A percentile compares a stretch with the other conserved stretches of the same genome.
Conservation (phyloP, 2,888 invertebrate species). For the Chromoteleia sp. region DNA sequence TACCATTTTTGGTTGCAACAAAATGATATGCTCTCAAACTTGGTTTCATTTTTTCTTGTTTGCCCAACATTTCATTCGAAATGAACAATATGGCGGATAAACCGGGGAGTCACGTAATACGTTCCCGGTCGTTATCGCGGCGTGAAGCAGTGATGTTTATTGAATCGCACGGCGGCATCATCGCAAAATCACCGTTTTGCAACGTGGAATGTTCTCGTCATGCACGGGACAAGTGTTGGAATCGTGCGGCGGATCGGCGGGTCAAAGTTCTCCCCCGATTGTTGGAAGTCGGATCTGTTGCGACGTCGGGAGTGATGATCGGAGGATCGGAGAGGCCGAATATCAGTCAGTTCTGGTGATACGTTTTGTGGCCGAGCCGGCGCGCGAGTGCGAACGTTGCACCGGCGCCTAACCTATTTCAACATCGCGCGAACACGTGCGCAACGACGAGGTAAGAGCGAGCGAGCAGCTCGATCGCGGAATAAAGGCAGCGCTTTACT, state of each 20-base stretch:
- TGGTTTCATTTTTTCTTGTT: too few relatives aligned
- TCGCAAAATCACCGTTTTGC: conserved; percentile 26
- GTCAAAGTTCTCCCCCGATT: conserved; percentile 51
- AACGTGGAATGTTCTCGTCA: conserved; percentile 49
- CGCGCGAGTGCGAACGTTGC: conserved; percentile 45
- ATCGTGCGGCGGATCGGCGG: conserved; percentile 50
- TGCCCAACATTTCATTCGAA: background rate
- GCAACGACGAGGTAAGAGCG: conserved; percentile 56
- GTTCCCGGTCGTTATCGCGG: conserved; percentile 54
- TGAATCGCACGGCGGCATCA: conserved; percentile 8
- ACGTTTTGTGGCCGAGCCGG: conserved; percentile 35
- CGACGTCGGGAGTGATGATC: conserved; percentile 26
- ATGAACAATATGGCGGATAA: conserved; percentile 60
- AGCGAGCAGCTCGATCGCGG: conserved; percentile 6
- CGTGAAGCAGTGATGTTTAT: conserved; percentile 49
- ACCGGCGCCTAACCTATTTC: conserved; percentile 57
- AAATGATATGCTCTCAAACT: too few relatives aligned
- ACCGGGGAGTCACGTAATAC: conserved; percentile 51
- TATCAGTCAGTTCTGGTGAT: conserved; percentile 36
- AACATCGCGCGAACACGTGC: conserved; percentile 56
- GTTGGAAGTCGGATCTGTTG: conserved; percentile 33
- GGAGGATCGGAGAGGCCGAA: conserved; percentile 25
- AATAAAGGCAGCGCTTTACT: too few relatives aligned
- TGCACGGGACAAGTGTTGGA: conserved; percentile 51
- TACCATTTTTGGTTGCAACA: too few relatives aligned